Evolutionary conservation across 2,797 vertebrate species (phyloP).

Genomic region (Pseudocheirus occidentalis): DNA sequence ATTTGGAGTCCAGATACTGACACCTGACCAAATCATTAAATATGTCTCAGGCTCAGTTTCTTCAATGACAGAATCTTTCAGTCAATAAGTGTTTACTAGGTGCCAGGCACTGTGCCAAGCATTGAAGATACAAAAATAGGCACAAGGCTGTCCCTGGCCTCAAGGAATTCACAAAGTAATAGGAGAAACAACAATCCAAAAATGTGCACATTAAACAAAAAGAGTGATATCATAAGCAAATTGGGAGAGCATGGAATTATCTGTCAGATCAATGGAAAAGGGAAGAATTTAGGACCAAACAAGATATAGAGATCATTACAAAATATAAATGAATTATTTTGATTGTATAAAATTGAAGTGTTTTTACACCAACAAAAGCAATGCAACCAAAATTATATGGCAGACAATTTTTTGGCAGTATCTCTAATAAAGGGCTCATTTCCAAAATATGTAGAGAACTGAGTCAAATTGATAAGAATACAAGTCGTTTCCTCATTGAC

Average conservation of each 20-base stretch:
- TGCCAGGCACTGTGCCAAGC: background rate
- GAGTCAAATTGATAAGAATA: background rate
- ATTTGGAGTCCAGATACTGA: background rate
- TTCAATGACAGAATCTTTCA: background rate
- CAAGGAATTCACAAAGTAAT: background rate
- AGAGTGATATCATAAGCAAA: background rate
- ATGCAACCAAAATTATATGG: background rate
- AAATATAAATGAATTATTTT: background rate
- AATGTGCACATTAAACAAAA: background rate
- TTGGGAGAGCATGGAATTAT: background rate
- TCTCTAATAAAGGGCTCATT: background rate
- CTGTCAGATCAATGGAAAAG: background rate
- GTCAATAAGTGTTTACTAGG: background rate
- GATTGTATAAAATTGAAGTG: background rate
- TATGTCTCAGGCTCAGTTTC: background rate
- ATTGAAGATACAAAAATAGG: background rate
- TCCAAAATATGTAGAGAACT: background rate
- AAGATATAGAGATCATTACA: background rate
- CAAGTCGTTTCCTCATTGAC: background rate
- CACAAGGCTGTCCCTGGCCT: background rate
- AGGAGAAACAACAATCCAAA: background rate
- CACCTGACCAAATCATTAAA: background rate
- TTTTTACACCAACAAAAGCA: background rate
- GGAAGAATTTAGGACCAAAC: background rate
- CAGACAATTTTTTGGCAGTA: background rate